Base-by-base conservation (phyloP, 2,888 invertebrate genomes). In the Metellina segmentata region DNA sequence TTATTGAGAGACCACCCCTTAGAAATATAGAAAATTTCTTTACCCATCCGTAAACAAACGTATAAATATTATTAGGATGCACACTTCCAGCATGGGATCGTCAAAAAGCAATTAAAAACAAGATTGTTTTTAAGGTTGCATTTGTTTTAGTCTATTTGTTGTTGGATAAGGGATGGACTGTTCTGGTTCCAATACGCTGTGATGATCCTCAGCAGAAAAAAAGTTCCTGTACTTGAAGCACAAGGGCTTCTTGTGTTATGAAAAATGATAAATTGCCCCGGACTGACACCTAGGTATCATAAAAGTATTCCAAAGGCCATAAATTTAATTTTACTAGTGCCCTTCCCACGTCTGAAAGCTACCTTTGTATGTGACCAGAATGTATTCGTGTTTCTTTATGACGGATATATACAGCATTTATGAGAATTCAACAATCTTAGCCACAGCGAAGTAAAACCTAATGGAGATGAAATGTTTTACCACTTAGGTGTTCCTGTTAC, bases 311-410 rank as follows among this genome's bases (percentile, higher is more conserved):
- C 52, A 53, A 48, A n/a, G 81, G 86, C 77, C n/a, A 71, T 91
- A 91, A 91, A 91, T 91, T 53, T 34, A 19, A 69, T 91, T 91
- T 91, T 86, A 86, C 81, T 81, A 75, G 86, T 81, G 81, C 90
- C 81, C 81, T 77, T 81, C 86, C 85, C 79, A 77, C 53, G 72
- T 49, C 5, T 7, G 48, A 34, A n/a, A 20, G 34, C 16, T 34
- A 75, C 48, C 70, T 51, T 9, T 6, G 48, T 81, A 90, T 90
- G 90, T 90, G 90, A 90, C 85, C 69, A 34, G 90, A 79, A 79
- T 90, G 70, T 13, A 20, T 48, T 13, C 53, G 48, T 34, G n/a
- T 72, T 71, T 74, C 9, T 83, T 19, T 61, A 20, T 53, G 53
- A 61, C 34, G 2, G 20, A 13, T 19, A 20, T 19, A 53, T 11